These are phyloP conservation scores for Hemaris fuciformis DNA, from an alignment of 2,888 invertebrate genomes.

Conservation along the genomic window DNA sequence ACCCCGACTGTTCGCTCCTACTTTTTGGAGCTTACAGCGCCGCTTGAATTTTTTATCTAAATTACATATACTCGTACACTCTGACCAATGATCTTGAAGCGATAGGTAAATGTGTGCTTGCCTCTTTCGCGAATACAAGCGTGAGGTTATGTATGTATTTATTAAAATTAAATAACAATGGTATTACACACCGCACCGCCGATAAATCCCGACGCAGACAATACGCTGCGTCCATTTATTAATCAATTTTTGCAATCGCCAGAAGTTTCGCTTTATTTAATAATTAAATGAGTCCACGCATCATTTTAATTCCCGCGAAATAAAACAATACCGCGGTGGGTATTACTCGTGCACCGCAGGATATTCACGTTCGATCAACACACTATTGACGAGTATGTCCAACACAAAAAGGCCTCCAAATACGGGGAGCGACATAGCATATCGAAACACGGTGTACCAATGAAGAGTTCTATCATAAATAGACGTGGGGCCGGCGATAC, in stretches of 20 bases:
- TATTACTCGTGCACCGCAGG: not conserved
- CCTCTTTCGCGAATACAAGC: too few relatives aligned
- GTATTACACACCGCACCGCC: not conserved
- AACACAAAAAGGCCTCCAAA: not conserved
- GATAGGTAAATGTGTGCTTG: too few relatives aligned
- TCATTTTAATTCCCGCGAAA: conserved; percentile 2
- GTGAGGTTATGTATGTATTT: too few relatives aligned
- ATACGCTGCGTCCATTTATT: not conserved
- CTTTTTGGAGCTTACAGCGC: too few relatives aligned
- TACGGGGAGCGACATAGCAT: not conserved
- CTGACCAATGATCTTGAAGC: too few relatives aligned
- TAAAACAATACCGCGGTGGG: conserved; percentile 6
- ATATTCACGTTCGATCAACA: not conserved
- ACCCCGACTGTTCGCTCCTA: not conserved
- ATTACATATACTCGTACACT: not conserved
- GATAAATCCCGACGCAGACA: not conserved
- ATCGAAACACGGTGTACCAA: not conserved
- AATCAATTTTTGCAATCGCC: not conserved
- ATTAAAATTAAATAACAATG: not conserved
- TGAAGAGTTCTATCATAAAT: conserved; percentile 27
- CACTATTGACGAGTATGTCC: not conserved
- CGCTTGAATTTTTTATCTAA: not conserved
- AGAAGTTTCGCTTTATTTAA: conserved; percentile 1
- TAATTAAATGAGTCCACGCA: not conserved
- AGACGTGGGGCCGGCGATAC: conserved; percentile 33